Evolutionary conservation across 2,888 invertebrate species (phyloP), one percentile per base, ranked within the genome.

Genomic region (Tinea pellionella): DNA sequence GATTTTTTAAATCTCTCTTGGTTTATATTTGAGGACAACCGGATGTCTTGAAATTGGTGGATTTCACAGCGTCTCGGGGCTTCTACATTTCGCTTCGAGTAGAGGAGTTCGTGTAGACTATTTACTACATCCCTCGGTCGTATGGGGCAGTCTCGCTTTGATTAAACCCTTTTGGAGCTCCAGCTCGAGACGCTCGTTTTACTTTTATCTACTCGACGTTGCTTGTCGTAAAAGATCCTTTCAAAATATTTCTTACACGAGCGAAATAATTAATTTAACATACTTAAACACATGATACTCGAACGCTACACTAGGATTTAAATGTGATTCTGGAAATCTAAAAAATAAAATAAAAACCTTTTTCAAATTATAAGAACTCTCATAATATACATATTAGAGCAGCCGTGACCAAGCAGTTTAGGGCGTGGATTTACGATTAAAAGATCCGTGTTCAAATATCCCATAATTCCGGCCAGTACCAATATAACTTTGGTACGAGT

Each of bases 151-250:
- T 67, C 70, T 69, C 70, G 70, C 75, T 80, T 78, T 81, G 80
- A 82, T 80, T 82, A 80, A 77, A 80, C 75, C 75, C 77, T 78
- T 78, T 76, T 70, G 70, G 66, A 69, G 71, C 69, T 66, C 70
- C 65, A 66, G 65, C 72, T 60, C 69, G 66, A 70, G 69, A 68
- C 68, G 68, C 70, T 69, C 73, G 71, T 75, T 74, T 74, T 70
- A 70, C 70, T 76, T 75, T 73, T 78, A 78, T 80, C 74, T 75
- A 69, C 70, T 73, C 72, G 71, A 69, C 65, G 66, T 65, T 65
- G 70, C 62, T 66, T 68, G 67, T 73, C 71, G 73, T 75, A 74
- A 75, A 76, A 74, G 64, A 67, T 70, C 68, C 70, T 70, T 65
- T 66, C 66, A 69, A 70, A 75, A 74, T 73, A 74, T 75, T 73